A percentile compares a stretch with the other conserved stretches of the same genome.
Evolutionary conservation across 2,888 invertebrate genomes (phyloP).

Genomic region (Tolmerus cingulatus): DNA sequence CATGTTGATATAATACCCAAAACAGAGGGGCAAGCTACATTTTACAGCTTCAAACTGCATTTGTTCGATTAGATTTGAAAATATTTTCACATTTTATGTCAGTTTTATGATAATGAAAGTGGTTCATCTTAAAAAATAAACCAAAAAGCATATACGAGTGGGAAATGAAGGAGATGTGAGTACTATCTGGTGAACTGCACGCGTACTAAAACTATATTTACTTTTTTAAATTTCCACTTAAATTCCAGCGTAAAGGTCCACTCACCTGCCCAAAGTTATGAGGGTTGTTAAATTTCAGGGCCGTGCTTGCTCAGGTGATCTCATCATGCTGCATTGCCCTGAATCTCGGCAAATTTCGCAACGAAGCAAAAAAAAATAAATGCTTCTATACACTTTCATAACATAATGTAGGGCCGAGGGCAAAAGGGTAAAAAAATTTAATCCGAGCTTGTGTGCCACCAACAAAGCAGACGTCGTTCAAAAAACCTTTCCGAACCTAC

Average conservation of each 20-base stretch:
- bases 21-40: not conserved
- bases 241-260: not conserved
- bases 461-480: not conserved
- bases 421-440: not conserved
- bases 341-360: not conserved
- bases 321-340: not conserved
- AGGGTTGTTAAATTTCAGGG: not conserved
- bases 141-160: not conserved
- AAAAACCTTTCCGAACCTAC: not conserved
- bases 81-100: slow-evolving; percentile 33
- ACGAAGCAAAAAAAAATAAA: not conserved
- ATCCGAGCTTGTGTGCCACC: not conserved
- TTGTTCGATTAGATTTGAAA: slow-evolving; percentile 39
- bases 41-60: slow-evolving; percentile 35
- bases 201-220: not conserved
- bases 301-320: not conserved
- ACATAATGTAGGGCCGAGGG: not conserved
- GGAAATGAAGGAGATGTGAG: not conserved
- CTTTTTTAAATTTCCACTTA: not conserved
- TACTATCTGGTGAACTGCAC: not conserved
- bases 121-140: not conserved
- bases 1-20: not conserved
- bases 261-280: not conserved
- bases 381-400: not conserved
- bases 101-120: slow-evolving; percentile 38